Evolutionary conservation across 2,888 invertebrate species (phyloP), one percentile per base, ranked within the genome.

Genomic region (Mesorhabditis sp.): DNA sequence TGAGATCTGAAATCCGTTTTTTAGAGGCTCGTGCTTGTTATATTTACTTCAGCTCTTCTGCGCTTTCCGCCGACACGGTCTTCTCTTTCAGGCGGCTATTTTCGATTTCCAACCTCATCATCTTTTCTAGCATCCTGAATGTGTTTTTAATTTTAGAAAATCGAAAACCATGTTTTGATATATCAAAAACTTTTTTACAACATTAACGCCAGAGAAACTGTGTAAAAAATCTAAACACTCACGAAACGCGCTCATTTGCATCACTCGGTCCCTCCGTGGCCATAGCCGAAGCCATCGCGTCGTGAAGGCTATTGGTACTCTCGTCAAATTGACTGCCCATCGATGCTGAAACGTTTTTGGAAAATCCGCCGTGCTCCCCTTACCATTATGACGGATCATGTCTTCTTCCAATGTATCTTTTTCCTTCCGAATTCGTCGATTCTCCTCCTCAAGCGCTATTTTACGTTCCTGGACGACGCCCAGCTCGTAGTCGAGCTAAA

Each of bases 31-130:
- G 28, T 28, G 28, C 28, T 28, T 28, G 28, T 28, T 28, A 28
- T 28, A 28, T 2, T 28, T 50, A 50, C 58, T n/a, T 50, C 1
- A 50, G n/a, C 7, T 50, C 58, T 10, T 50, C 58, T 10, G 58
- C 58, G n/a, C n/a, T 50, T n/a, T 50, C 58, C 7, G 58, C 58
- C 10, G 58, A 10, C 7, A 13, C 58, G 58, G 58, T n/a, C n/a
- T 50, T 50, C 58, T 50, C 58, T n/a, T 50, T 50, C n/a, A 50
- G 58, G 7, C 58, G 58, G n/a, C 58, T 50, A 2, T 50, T 50
- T n/a, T 50, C 58, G 58, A 50, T 50, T n/a, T 50, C 58, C n/a
- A 50, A n/a, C 58, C 58, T 10, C 58, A 50, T 50, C 58, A 50
- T 50, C n/a, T 50, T 50, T n/a, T 50, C 58, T 10, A 50, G 7